phyloP scores from a whole-genome alignment of 2,888 invertebrate genomes.

The Acanthopleura granulata region DNA sequence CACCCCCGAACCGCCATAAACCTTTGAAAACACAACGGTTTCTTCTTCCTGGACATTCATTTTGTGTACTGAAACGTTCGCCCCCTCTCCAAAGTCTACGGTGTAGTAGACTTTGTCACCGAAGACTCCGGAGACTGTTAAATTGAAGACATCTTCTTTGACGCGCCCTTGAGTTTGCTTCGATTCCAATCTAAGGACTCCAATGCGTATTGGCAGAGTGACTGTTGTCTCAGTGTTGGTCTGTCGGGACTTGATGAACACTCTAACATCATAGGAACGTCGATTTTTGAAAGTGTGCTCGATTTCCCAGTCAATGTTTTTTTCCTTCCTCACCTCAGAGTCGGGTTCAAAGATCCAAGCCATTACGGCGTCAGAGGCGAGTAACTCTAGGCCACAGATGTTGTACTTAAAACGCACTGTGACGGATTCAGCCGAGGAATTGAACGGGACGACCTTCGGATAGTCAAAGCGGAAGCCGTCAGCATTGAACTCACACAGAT shows the following conservation, averaged over 20 bases:
- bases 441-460: background rate
- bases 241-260: background rate
- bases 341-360: slow-evolving; percentile 4
- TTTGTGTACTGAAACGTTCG: background rate
- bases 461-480: slow-evolving; percentile 6
- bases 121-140: background rate
- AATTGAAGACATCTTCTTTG: background rate
- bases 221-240: slow-evolving; percentile 8
- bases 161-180: background rate
- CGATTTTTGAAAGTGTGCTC: background rate
- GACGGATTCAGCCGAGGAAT: background rate
- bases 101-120: background rate
- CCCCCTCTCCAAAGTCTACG: slow-evolving; percentile 10
- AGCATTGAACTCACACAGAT: slow-evolving; percentile 1
- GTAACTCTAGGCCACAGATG: background rate
- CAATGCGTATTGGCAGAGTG: background rate
- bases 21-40: background rate
- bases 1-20: background rate
- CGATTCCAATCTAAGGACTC: background rate
- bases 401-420: slow-evolving; percentile 5
- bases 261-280: background rate
- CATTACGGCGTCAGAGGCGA: background rate
- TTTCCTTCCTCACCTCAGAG: background rate
- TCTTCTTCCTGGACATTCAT: background rate
- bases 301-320: background rate